Evolutionary conservation across 2,888 invertebrate species (phyloP), one percentile per base, ranked within the genome.

Genomic region (Clusia tigrina): DNA sequence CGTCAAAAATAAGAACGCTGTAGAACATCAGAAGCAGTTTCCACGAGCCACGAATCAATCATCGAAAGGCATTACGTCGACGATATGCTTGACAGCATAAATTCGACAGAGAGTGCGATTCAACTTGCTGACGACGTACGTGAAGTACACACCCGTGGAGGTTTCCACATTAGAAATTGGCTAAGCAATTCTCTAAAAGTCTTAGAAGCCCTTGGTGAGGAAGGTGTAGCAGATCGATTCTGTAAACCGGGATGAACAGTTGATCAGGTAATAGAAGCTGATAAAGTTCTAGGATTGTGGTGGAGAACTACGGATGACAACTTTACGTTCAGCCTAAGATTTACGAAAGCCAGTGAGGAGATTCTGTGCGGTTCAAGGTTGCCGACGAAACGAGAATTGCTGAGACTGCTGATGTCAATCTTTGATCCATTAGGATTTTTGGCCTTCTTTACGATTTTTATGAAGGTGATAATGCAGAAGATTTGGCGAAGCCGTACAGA

Each of bases 41-140:
- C n/a, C n/a, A n/a, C n/a, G n/a, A n/a, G n/a, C n/a, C n/a, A 38
- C 1, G 24, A n/a, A n/a, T 66, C 62, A 12, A 69, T 69, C 17
- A 51, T 54, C 2, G 42, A 58, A 24, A 54, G 65, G 12, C 68
- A 70, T 48, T 70, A 78, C 46, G 71, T 78, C 53, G 73, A 79
- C 48, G 76, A 77, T 23, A 69, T 71, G 59, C 52, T 78, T 15
- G 70, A 72, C 37, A 73, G 74, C 37, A 65, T 66, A 2, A 61
- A 73, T 25, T 65, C 70, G 1, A 62, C 63, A 17, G 65, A 69
- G 46, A 67, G 71, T 55, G 71, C 70, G 15, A 62, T 68, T 51
- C 6, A 54, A 1, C 17, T 67, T 12, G 65, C 61, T 3, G 63
- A 53, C 25, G 61, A 63, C 10, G 65, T 68, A 1, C 38, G 55